A percentile compares a stretch with the other conserved stretches of the same genome.
These are phyloP conservation scores for Pheosia tremula DNA, from an alignment of 2,888 invertebrate genomes.

Conservation along the genomic window DNA sequence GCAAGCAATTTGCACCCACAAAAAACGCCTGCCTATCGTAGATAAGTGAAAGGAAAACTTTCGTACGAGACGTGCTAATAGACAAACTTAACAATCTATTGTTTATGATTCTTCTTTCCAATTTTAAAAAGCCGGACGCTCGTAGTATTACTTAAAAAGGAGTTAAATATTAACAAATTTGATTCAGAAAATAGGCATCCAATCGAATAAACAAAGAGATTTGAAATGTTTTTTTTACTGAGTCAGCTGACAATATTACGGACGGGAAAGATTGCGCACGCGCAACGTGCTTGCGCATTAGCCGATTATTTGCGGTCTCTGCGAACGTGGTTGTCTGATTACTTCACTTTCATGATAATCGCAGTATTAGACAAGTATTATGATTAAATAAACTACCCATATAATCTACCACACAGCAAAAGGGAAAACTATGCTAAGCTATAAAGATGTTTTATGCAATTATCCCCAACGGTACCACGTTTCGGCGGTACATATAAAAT, in stretches of 20 bases:
- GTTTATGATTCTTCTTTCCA: conserved; percentile 7
- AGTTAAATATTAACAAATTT: no score
- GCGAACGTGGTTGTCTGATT: conserved; percentile 56
- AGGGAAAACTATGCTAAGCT: background rate
- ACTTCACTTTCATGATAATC: conserved; percentile 62
- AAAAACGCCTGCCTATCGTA: conserved; percentile 13
- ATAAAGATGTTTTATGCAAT: no score
- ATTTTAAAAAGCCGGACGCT: conserved; percentile 4
- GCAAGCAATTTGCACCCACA: conserved; percentile 11
- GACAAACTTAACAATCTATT: conserved; percentile 23
- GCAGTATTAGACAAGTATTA: conserved; percentile 12
- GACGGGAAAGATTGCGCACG: conserved; percentile 16
- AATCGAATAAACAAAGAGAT: no score
- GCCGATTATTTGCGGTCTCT: conserved; percentile 58
- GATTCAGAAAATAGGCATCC: no score
- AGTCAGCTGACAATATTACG: background rate
- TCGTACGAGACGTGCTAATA: conserved; percentile 18
- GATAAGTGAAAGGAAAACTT: conserved; percentile 31
- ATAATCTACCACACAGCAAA: background rate
- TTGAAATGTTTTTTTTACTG: no score
- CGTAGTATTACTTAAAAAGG: no score
- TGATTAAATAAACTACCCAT: conserved; percentile 1
- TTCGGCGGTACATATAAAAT: no score
- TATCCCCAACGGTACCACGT: no score
- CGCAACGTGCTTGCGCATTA: conserved; percentile 26